Base-by-base conservation (phyloP, 2,797 vertebrate species). In the Orestias chungarensis region DNA sequence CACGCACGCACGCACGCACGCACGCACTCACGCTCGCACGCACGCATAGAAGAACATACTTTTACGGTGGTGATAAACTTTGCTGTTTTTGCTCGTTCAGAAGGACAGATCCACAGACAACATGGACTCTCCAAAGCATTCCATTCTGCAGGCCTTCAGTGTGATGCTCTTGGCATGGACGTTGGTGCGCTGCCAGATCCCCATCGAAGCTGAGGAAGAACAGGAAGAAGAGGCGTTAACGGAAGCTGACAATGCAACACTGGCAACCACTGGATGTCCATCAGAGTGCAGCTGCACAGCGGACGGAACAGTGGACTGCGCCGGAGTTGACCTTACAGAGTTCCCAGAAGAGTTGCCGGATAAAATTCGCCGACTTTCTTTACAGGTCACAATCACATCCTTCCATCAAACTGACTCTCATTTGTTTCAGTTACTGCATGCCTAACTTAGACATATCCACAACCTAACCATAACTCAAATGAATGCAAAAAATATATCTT, bases 291-390 rank as follows among this genome's bases (percentile, higher is more conserved):
- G 93, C 90, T 99, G 97, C 82, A 93, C 92, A 9, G 84, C 91
- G 50, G 98, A 98, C 68, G 96, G 95, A 9, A 93, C 94, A 1
- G 96, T 99, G 85, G 96, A 98, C 92, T 99, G 97, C n/a, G 96
- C 96, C 0, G 97, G 97, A 67, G 96, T 97, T 4, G 95, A 97
- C 87, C 94, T 99, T 67, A 95, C 86, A 0, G 94, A 96, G 81
- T 99, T 99, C 82, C 98, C 97, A 0, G 80, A 88, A 0, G 86
- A 91, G 46, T 85, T 99, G 75, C 95, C 96, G 0, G 93, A 95
- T 54, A 78, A 88, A 71, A 97, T 95, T 64, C 96, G 95, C 18
- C 97, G 96, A 73, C 95, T 99, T 64, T 97, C 96, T 33, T 91
- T 98, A 64, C 97, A 99, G 97, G 97, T 99, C 84, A 83, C 23